Base-by-base conservation (phyloP, 2,113 vertebrate genomes). In the Podilymbus podiceps region DNA sequence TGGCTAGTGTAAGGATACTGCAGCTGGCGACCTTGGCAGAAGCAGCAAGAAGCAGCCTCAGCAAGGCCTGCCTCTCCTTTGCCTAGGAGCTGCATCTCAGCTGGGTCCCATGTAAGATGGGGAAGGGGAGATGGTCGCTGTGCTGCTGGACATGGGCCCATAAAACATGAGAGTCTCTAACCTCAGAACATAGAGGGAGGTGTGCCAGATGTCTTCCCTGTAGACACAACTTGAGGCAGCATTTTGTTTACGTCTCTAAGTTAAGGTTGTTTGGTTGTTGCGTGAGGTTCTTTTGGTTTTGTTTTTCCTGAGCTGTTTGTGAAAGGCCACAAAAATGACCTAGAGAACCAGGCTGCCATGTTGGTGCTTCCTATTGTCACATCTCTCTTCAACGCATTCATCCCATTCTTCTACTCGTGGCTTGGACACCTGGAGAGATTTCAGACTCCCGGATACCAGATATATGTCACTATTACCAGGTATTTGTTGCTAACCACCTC, bases 331-430 rank as follows among this genome's bases (percentile, higher is more conserved):
- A 47, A 9, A 68, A 92, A 75, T 53, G 78, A 97, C 62, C 92
- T 97, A 42, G 82, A 88, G 25, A 73, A 96, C 6, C 98, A 99
- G 42, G 98, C 98, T 15, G 94, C 98, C 1, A 99, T 98, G 40
- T 97, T 99, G 64, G 94, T 99, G 15, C 97, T 99, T 55, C 99
- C 99, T 28, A 90, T 99, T 5, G 76, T 98, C 1, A 97, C 98
- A 44, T 98, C 99, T 68, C 98, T 99, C 40, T 98, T 99, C 94
- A 99, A 99, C 53, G 93, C 99, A 58, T 92, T 97, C 1, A 81
- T 99, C 53, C 99, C 99, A 0, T 98, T 99, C 35, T 94, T 99
- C 91, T 99, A 98, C 95, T 99, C 99, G 0, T 95, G 99, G 93
- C 98, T 99, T 92, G 97, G 98, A 93, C 97, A 98, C 66, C 95